These are phyloP conservation scores for Nestor notabilis DNA, from an alignment of 2,113 vertebrate species.

Conservation along the genomic window DNA sequence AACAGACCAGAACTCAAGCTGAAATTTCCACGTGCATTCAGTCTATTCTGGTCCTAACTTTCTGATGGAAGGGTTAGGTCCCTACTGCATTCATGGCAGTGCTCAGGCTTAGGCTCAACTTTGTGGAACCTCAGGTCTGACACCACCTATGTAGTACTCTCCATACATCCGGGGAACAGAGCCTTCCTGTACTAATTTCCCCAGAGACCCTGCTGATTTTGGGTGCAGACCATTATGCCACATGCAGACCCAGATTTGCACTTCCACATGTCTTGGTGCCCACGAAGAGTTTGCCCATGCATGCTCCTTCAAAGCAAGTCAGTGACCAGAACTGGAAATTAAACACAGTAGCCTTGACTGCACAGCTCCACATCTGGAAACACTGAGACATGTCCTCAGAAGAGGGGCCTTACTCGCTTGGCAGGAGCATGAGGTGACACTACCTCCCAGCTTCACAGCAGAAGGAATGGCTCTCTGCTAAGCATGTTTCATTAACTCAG, in stretches of 20 bases:
- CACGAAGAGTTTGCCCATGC: not conserved
- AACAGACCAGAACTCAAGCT: not conserved
- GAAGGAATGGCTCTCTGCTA: not conserved
- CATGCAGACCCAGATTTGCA: not conserved
- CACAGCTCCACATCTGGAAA: not conserved
- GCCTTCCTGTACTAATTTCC: not conserved
- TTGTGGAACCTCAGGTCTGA: not conserved
- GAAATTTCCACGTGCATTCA: not conserved
- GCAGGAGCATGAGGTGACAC: not conserved
- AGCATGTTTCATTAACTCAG: not conserved
- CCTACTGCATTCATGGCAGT: fast-evolving
- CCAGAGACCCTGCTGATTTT: not conserved
- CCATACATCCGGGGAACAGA: fast-evolving
- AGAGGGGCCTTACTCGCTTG: not conserved
- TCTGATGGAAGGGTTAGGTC: not conserved
- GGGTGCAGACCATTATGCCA: not conserved
- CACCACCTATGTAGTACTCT: not conserved
- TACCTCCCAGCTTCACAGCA: not conserved
- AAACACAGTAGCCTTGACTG: not conserved
- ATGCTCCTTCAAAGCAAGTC: not conserved
- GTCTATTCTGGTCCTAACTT: not conserved
- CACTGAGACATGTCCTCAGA: not conserved
- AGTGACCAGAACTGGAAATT: not conserved
- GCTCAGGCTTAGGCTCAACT: not conserved
- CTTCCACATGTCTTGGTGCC: not conserved